Evolutionary conservation across 2,797 vertebrate genomes (phyloP), one percentile per base, ranked within the genome.

Genomic region (Vultur gryphus): DNA sequence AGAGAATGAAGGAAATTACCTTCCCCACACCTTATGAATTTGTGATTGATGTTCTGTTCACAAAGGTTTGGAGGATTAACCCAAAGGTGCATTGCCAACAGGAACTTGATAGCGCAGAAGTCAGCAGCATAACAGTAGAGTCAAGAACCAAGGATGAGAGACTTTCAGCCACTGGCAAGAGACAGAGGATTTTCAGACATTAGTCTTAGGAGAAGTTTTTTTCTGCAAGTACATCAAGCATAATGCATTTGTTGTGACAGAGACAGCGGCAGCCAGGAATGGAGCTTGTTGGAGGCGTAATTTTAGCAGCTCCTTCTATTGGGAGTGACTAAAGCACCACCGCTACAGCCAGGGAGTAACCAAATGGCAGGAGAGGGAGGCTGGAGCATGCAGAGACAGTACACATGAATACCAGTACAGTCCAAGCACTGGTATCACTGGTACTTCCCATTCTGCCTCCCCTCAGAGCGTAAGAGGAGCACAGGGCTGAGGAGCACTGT

Each of bases 381-480:
- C 55, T 61, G 46, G 35, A 67, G 35, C 3, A 4, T 8, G 7
- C 28, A 37, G n/a, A 66, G 16, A 17, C 35, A 51, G 37, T 39
- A 24, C 24, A 7, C 20, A 14, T 28, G 23, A 17, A 33, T 51
- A 52, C 14, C 33, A 62, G 10, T 25, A 52, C 3, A 1, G 37
- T 51, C 19, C 37, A 29, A 55, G 29, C 9, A 13, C 52, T 51
- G 66, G 3, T 54, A 13, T 44, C 31, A 21, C 10, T 46, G 29
- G 19, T 67, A 43, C 16, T 49, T 70, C 19, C 29, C 35, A 15
- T 51, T 78, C 41, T 55, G 15, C 11, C 19, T 79, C 13, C 8
- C 9, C 3, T 80, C 55, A 11, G 48, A 55, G 7, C 0, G 0
- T 9, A 44, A 67, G 21, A 78, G 31, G 5, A 49, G 20, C 9